These are phyloP conservation scores for Mesoclemmys tuberculata DNA, from an alignment of 2,113 vertebrate genomes.

Conservation along the genomic window DNA sequence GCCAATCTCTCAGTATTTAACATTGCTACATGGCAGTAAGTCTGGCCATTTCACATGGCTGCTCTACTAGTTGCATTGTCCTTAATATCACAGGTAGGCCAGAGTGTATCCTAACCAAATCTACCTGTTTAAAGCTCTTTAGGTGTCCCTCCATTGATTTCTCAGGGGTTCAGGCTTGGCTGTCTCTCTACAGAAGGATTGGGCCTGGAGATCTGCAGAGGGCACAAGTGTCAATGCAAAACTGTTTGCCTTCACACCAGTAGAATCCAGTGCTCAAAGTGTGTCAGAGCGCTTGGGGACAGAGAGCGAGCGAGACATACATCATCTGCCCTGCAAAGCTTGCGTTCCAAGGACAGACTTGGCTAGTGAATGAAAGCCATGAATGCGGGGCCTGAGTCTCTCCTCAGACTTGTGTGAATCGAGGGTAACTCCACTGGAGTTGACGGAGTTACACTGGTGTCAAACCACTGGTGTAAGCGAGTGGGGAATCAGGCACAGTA, in stretches of 20 bases:
- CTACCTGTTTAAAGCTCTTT: neutral
- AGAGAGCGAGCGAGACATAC: neutral
- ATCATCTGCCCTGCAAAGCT: neutral
- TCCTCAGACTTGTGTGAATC: neutral
- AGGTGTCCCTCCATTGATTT: neutral
- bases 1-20: neutral
- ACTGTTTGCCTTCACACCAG: neutral
- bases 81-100: neutral
- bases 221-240: neutral
- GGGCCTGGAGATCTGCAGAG: neutral
- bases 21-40: fast-evolving
- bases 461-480: neutral
- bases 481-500: neutral
- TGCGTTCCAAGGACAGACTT: neutral
- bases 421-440: too few species aligned
- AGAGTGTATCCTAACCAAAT: neutral
- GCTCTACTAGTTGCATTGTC: neutral
- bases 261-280: neutral
- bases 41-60: neutral
- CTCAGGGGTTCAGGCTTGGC: neutral
- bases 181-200: neutral
- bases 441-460: neutral
- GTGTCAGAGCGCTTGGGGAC: neutral
- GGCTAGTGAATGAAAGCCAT: neutral
- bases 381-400: neutral